Evolutionary conservation across 2,797 vertebrate genomes (phyloP).

Genomic region (Catostomus latipinnis): DNA sequence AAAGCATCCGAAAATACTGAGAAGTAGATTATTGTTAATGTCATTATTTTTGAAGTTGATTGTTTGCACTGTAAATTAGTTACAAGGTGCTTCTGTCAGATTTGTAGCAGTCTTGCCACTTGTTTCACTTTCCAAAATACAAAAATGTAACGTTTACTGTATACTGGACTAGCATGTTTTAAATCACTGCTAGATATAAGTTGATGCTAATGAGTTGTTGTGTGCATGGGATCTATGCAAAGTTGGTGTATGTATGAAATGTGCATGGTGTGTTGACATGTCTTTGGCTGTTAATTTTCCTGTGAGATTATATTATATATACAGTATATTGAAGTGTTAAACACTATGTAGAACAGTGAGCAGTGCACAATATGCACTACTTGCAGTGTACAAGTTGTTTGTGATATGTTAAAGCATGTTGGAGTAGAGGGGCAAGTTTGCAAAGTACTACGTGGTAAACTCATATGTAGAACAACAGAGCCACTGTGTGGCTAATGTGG

Average conservation of each 20-base stretch:
- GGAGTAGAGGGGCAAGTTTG: neutral
- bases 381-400: neutral
- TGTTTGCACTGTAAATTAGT: neutral
- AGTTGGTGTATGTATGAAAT: neutral
- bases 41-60: neutral
- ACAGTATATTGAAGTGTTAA: neutral
- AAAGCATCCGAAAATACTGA: neutral
- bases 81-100: neutral
- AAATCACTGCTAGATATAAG: neutral
- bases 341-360: neutral
- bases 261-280: neutral
- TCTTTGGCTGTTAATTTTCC: neutral
- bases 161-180: neutral
- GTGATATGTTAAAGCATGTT: neutral
- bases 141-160: neutral
- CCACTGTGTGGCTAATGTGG: conserved; percentile 11
- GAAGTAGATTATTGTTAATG: too few relatives aligned
- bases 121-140: neutral
- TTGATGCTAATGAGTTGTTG: neutral
- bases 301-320: neutral
- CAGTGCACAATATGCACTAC: neutral
- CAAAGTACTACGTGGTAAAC: neutral
- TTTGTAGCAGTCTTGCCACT: neutral
- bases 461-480: conserved; percentile 2
- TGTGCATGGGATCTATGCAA: neutral